Base-by-base conservation (phyloP, 2,797 vertebrate species). In the Peromyscus melanophrys region DNA sequence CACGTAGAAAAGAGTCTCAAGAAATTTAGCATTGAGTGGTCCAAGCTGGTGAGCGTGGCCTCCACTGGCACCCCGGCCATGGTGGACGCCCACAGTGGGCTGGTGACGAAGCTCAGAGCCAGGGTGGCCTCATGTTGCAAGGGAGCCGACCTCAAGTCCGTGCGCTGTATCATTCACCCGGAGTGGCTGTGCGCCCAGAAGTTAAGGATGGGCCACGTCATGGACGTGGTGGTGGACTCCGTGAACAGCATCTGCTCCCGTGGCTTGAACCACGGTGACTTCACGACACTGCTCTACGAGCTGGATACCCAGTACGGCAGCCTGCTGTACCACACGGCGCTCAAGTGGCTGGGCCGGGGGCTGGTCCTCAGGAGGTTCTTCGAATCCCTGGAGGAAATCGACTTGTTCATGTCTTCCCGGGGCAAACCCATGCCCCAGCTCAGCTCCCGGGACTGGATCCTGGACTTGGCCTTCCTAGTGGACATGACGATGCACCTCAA, bases 21-120 rank as follows among this genome's bases (percentile, higher is more conserved):
- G 27, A 97, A 96, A n/a, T 98, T 98, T 25, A 71, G 77, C 0
- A 96, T 98, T 1, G 96, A 97, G 90, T 98, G 98, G 98, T 90
- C 97, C 0, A 98, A 97, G 25, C 49, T 98, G 52, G 97, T 98
- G 10, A 98, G 98, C 1, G 98, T 98, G 94, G 98, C 98, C n/a
- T 98, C 98, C 9, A 98, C 98, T 0, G 98, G 98, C 88, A 97
- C 96, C 0, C 96, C 98, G 0, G 67, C 90, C 2, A 98, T 98
- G 98, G 82, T 97, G 0, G 97, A 96, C 0, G 67, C 52, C 2
- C 90, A 25, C 10, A 25, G 90, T 0, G 98, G 98, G 0, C 90
- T 98, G 19, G 95, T 98, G 5, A 92, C 97, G 0, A 96, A 96
- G n/a, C 96, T 98, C 19, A 92, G 96, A 49, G 76, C 96, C 95